Evolutionary conservation across 2,113 vertebrate genomes (phyloP).

Genomic region (Hemiprocne comata): DNA sequence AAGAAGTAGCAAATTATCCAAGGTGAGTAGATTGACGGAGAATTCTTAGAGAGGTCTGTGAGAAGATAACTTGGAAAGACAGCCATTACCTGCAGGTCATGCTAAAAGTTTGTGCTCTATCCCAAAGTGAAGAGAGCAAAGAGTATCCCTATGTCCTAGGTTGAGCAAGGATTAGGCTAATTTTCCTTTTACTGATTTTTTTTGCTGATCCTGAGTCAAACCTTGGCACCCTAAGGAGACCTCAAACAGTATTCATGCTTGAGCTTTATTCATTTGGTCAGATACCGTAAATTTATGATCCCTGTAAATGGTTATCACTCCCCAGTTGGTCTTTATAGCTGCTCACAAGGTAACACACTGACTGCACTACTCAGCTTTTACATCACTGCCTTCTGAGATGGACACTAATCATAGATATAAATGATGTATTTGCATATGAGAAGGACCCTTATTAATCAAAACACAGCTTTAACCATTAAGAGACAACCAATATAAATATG

Average conservation of each 20-base stretch:
- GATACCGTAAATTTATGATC: constrained; percentile 9
- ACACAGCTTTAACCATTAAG: not conserved
- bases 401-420: not conserved
- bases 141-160: too few species aligned
- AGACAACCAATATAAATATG: not conserved
- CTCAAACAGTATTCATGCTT: not conserved
- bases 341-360: not conserved
- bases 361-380: not conserved
- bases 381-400: not conserved
- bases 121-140: not conserved
- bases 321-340: not conserved
- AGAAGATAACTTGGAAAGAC: not conserved
- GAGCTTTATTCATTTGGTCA: not conserved
- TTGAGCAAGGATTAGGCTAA: too few species aligned
- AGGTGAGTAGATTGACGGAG: not conserved
- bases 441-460: not conserved
- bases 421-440: not conserved
- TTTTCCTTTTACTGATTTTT: too few species aligned
- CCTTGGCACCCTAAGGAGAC: not conserved
- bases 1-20: not conserved
- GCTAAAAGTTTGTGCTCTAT: not conserved
- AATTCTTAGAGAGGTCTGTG: not conserved
- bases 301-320: not conserved
- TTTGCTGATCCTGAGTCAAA: too few species aligned
- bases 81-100: not conserved